Percentiles rank a stretch among this genome's conserved stretches.
phyloP scores from a whole-genome alignment of 2,888 invertebrate genomes.

The Temnothorax ravouxi region DNA sequence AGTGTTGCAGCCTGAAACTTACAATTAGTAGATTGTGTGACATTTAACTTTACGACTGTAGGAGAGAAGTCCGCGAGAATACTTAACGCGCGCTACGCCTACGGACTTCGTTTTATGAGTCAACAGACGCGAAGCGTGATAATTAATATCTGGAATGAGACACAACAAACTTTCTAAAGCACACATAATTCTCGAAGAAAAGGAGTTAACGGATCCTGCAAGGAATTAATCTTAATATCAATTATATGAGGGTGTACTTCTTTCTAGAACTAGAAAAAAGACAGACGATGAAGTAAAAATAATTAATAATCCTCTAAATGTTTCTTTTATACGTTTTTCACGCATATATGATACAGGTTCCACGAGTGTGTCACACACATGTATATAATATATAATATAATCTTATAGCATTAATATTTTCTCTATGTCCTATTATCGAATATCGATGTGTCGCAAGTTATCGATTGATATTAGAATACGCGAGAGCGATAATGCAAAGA shows the following conservation, averaged over 20 bases:
- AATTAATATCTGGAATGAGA: constrained; percentile 33
- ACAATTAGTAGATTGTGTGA: neutral
- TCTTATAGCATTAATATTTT: neutral
- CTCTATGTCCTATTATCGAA: neutral
- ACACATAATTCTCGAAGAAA: neutral
- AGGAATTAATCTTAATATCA: neutral
- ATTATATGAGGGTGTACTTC: too few species aligned
- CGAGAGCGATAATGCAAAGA: constrained; percentile 43
- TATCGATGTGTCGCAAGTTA: neutral
- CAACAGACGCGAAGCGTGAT: neutral
- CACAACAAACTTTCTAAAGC: neutral
- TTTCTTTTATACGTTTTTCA: neutral
- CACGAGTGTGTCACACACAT: neutral
- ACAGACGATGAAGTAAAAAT: neutral
- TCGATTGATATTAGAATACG: constrained; percentile 19
- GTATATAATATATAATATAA: too few species aligned
- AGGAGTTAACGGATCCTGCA: neutral
- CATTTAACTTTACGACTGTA: constrained; percentile 23
- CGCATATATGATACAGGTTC: neutral
- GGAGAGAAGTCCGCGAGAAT: constrained; percentile 16
- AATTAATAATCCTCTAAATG: neutral
- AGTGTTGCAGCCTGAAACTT: constrained; percentile 22
- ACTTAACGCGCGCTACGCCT: neutral
- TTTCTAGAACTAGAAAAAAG: neutral
- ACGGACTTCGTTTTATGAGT: constrained; percentile 7